Evolutionary conservation across 2,113 vertebrate species (phyloP).

Genomic region (Naja naja): DNA sequence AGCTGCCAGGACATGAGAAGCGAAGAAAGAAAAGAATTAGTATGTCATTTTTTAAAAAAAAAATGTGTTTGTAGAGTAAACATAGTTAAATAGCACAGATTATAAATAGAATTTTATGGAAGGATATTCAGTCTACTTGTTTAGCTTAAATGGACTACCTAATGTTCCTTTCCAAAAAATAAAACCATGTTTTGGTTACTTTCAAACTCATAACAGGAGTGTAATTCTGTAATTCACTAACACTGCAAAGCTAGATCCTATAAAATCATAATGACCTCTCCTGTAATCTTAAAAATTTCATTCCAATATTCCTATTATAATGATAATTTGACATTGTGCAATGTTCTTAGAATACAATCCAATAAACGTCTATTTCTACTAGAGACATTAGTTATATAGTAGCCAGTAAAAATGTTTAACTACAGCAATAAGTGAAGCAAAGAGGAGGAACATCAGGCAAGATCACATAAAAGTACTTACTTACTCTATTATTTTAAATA

Average conservation of each 20-base stretch:
- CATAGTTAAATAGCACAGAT: not conserved
- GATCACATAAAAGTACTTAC: conserved; percentile 36
- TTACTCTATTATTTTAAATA: conserved; percentile 35
- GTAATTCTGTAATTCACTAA: conserved; percentile 38
- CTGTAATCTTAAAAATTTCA: conserved; percentile 39
- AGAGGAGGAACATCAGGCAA: conserved; percentile 16
- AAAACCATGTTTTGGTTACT: conserved; percentile 41
- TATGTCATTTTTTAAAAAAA: not conserved
- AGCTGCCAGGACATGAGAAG: not conserved
- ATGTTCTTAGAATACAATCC: conserved; percentile 49
- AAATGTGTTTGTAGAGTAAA: not conserved
- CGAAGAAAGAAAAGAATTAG: not conserved
- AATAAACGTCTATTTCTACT: conserved; percentile 55
- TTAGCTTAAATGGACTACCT: conserved; percentile 24
- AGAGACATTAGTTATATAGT: conserved; percentile 14
- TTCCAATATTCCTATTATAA: conserved; percentile 32
- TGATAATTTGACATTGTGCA: conserved; percentile 52
- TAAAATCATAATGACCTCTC: conserved; percentile 48
- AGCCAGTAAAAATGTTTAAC: conserved; percentile 53
- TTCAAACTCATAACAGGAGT: conserved; percentile 35
- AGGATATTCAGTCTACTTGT: not conserved
- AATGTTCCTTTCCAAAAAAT: conserved; percentile 30
- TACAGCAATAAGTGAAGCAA: conserved; percentile 34
- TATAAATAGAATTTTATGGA: not conserved
- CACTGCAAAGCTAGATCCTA: conserved; percentile 33